Evolutionary conservation across 2,113 vertebrate genomes (phyloP).

Genomic region (Sander vitreus): DNA sequence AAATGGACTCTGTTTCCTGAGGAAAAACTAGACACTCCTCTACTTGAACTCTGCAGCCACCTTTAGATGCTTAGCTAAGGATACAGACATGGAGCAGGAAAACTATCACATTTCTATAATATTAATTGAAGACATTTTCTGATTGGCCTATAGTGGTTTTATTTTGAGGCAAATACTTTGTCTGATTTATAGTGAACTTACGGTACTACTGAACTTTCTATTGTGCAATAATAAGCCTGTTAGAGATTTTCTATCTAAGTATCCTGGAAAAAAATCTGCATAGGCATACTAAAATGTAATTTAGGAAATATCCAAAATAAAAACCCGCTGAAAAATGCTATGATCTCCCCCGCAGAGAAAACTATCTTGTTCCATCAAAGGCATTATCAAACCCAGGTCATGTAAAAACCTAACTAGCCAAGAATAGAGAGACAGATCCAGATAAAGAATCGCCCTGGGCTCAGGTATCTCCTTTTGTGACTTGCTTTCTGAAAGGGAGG

Average conservation of each 20-base stretch:
- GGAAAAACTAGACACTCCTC: constrained; percentile 73
- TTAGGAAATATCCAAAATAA: not conserved
- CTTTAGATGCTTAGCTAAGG: constrained; percentile 7
- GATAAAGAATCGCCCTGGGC: constrained; percentile 59
- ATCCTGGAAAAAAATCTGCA: not conserved
- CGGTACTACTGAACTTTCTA: not conserved
- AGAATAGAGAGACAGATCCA: constrained; percentile 37
- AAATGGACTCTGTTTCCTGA: constrained; percentile 83
- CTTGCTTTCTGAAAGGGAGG: constrained; percentile 65
- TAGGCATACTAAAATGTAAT: not conserved
- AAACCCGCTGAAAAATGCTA: not conserved
- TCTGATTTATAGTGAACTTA: not conserved
- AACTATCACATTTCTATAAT: not conserved
- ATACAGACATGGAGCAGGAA: constrained; percentile 17
- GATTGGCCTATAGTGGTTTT: not conserved
- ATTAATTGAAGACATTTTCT: not conserved
- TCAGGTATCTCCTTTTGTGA: constrained; percentile 77
- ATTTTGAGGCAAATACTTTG: not conserved
- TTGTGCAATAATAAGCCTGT: not conserved
- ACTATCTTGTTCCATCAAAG: constrained; percentile 57
- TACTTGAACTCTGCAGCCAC: constrained; percentile 71
- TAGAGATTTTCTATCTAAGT: not conserved
- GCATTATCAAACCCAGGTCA: constrained; percentile 49
- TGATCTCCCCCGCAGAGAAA: not conserved
- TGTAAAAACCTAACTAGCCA: constrained; percentile 42